Evolutionary conservation across 1,140 invertebrate species (phyloP).

Genomic region (Helicorthomorpha holstii): DNA sequence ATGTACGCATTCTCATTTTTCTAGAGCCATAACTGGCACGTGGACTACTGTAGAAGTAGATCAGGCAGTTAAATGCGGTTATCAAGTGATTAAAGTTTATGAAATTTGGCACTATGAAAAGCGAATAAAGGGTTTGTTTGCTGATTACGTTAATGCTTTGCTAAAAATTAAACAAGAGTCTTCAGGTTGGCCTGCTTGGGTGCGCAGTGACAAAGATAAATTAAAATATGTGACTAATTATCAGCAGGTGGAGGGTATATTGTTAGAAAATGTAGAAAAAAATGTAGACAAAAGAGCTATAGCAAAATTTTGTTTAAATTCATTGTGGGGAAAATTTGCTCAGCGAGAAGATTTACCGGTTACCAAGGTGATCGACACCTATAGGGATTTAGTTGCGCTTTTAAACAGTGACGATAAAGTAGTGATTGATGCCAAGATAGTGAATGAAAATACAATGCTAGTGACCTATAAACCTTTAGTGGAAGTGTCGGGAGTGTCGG

Average conservation of each 20-base stretch:
- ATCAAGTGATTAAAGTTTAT: slow-evolving; percentile 1
- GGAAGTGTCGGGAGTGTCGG: neutral
- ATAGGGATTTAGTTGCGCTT: neutral
- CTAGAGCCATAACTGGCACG: neutral
- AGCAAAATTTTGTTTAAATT: slow-evolving; percentile 3
- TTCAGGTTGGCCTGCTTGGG: neutral
- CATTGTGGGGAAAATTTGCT: slow-evolving; percentile 1
- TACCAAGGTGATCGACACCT: no score
- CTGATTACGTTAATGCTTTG: neutral
- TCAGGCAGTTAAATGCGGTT: neutral
- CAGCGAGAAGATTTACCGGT: neutral
- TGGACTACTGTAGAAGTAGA: neutral
- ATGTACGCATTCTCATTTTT: slow-evolving; percentile 14
- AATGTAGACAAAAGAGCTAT: neutral
- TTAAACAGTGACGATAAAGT: neutral
- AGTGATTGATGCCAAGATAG: slow-evolving; percentile 1
- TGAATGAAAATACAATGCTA: neutral
- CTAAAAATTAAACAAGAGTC: neutral
- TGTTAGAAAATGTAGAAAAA: neutral
- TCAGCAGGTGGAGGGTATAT: neutral
- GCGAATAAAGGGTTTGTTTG: neutral
- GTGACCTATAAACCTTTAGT: slow-evolving; percentile 1
- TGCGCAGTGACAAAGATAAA: neutral
- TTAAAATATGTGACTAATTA: neutral
- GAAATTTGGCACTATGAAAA: neutral